Conservation (phyloP, 2,797 vertebrate species). For the Scomberomorus guttatus region DNA sequence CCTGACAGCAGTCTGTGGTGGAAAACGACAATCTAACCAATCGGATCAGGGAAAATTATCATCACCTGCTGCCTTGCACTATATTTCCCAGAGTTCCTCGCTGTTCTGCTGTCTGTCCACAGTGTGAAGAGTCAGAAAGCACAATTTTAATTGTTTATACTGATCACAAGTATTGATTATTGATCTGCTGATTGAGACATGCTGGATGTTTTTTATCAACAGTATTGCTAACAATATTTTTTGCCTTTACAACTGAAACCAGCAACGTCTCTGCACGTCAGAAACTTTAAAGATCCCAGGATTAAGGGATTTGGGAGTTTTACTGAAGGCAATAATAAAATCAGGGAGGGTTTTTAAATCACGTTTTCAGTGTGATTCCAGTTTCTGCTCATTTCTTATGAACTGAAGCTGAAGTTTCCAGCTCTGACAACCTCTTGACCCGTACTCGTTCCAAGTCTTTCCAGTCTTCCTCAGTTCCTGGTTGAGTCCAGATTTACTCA, state of each 20-base stretch:
- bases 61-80: slow-evolving; percentile 70
- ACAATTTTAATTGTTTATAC: slow-evolving; percentile 50
- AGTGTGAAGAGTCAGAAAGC: slow-evolving; percentile 55
- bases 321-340: slow-evolving; percentile 46
- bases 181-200: slow-evolving; percentile 43
- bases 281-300: slow-evolving; percentile 1
- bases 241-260: slow-evolving; percentile 59
- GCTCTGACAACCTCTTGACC: background rate
- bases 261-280: slow-evolving; percentile 29
- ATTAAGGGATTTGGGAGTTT: background rate
- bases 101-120: slow-evolving; percentile 31
- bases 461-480: slow-evolving; percentile 24
- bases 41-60: slow-evolving; percentile 59
- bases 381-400: slow-evolving; percentile 22
- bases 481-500: slow-evolving; percentile 6
- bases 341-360: slow-evolving; percentile 43
- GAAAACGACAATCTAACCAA: slow-evolving; percentile 67
- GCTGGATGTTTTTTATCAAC: slow-evolving; percentile 36
- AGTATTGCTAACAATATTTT: slow-evolving; percentile 10
- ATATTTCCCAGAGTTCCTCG: slow-evolving; percentile 65
- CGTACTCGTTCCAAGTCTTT: slow-evolving; percentile 6
- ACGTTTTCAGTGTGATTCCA: slow-evolving; percentile 53
- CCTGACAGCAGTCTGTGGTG: slow-evolving; percentile 6
- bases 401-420: background rate
- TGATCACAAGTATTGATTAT: slow-evolving; percentile 27